Evolutionary conservation across 2,888 invertebrate species (phyloP).

Genomic region (Sylvicola cinctus): DNA sequence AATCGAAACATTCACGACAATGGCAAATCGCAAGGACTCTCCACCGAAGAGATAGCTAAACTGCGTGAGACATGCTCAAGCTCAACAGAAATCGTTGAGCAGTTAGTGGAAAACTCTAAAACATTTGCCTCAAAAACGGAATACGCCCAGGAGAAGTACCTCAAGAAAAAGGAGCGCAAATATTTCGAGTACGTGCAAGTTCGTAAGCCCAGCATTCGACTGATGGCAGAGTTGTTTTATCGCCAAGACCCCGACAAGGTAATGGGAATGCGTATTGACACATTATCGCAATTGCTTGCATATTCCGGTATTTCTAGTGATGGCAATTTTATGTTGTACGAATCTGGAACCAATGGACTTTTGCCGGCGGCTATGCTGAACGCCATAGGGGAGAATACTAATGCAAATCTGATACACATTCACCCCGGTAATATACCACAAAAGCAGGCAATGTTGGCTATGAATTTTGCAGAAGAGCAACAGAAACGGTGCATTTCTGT

Average conservation of each 20-base stretch:
- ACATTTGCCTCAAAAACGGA: conserved; percentile 82
- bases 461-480: conserved; percentile 58
- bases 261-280: conserved; percentile 63
- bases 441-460: conserved; percentile 52
- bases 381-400: conserved; percentile 42
- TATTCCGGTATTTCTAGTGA: conserved; percentile 60
- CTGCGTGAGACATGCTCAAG: conserved; percentile 55
- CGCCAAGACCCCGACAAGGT: conserved; percentile 55
- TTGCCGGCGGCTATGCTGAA: conserved; percentile 65
- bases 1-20: conserved; percentile 68
- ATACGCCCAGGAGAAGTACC: conserved; percentile 83
- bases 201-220: conserved; percentile 55
- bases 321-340: conserved; percentile 64
- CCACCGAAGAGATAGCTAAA: conserved; percentile 61
- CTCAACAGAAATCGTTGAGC: conserved; percentile 66
- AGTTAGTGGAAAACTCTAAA: conserved; percentile 74
- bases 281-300: conserved; percentile 71
- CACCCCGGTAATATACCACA: conserved; percentile 67
- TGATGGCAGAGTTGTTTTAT: conserved; percentile 71
- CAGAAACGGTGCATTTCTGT: conserved; percentile 47
- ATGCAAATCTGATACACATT: conserved; percentile 47
- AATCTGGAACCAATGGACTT: conserved; percentile 73
- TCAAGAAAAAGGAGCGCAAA: conserved; percentile 87
- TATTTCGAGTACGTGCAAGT: conserved; percentile 71
- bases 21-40: conserved; percentile 52